Conservation (phyloP, 1,140 invertebrate genomes). For the Patella vulgata region DNA sequence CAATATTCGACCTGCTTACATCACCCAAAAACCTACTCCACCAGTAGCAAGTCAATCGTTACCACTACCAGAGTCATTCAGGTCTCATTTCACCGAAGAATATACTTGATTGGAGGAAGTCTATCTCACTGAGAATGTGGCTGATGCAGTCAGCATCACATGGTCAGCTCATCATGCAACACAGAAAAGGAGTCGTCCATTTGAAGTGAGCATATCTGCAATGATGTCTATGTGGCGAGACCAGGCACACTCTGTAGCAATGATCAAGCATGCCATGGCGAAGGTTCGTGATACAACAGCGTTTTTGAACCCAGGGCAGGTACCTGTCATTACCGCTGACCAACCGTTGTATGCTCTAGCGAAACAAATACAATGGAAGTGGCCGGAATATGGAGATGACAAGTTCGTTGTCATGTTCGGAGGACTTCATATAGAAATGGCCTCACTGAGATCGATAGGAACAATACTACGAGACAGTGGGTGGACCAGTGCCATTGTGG, state of each 20-base stretch:
- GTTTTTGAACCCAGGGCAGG: conserved; percentile 47
- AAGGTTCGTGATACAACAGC: conserved; percentile 30
- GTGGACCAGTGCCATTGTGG: conserved; percentile 33
- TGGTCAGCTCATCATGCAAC: conserved; percentile 17
- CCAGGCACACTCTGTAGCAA: conserved; percentile 33
- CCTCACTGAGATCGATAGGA: conserved; percentile 42
- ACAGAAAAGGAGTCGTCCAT: conserved; percentile 4
- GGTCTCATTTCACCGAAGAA: too few species aligned
- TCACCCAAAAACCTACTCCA: too few species aligned
- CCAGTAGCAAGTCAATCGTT: too few species aligned
- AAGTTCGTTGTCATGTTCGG: conserved; percentile 40
- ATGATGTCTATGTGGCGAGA: conserved; percentile 30
- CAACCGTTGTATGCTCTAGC: conserved; percentile 48
- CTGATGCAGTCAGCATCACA: conserved; percentile 1
- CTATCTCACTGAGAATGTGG: too few species aligned
- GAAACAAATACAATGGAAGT: conserved; percentile 47
- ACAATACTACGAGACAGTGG: conserved; percentile 36
- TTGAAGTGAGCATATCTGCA: conserved; percentile 14
- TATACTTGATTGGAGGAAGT: too few species aligned
- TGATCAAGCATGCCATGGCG: conserved; percentile 37
- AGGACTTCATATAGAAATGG: too few species aligned
- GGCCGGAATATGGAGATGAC: conserved; percentile 44
- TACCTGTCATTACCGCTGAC: conserved; percentile 19
- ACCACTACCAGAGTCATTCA: too few species aligned
- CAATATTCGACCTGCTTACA: too few species aligned